These are phyloP conservation scores for Liodrosophila aerea DNA, from an alignment of 2,888 invertebrate species.

Conservation along the genomic window DNA sequence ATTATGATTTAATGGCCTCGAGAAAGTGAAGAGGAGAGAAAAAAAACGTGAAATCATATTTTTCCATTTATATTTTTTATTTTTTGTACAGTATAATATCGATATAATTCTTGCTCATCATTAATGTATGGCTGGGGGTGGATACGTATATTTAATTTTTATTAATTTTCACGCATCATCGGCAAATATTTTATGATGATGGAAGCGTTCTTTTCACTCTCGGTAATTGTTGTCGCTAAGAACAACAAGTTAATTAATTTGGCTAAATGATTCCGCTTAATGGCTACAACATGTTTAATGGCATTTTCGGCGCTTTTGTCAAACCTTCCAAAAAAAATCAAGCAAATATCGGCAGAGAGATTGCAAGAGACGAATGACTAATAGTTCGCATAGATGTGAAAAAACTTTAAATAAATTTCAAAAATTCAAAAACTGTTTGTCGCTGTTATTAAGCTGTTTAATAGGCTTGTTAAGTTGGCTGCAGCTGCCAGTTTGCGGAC, in stretches of 20 bases:
- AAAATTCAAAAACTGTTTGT: no score
- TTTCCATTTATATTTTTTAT: slow-evolving; percentile 27
- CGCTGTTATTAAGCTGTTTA: no score
- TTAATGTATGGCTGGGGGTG: not conserved
- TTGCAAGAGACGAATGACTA: slow-evolving; percentile 14
- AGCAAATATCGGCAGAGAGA: not conserved
- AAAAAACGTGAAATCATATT: slow-evolving; percentile 25
- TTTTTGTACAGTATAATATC: slow-evolving; percentile 7
- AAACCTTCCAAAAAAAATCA: slow-evolving; percentile 16
- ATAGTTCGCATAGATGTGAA: no score
- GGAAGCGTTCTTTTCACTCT: slow-evolving; percentile 77
- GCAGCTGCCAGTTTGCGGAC: no score
- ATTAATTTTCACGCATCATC: slow-evolving; percentile 75
- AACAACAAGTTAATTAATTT: slow-evolving; percentile 78
- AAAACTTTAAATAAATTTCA: no score
- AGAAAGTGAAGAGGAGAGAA: slow-evolving; percentile 22
- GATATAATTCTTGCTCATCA: not conserved
- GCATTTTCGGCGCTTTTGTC: slow-evolving; percentile 68
- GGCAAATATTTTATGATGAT: slow-evolving; percentile 73
- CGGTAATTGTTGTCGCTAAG: slow-evolving; percentile 72
- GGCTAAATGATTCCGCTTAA: slow-evolving; percentile 71
- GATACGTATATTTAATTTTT: slow-evolving; percentile 55
- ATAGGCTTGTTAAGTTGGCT: slow-evolving; percentile 13
- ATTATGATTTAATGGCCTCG: slow-evolving; percentile 75
- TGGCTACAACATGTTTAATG: slow-evolving; percentile 77